Evolutionary conservation across 2,797 vertebrate genomes (phyloP), one percentile per base, ranked within the genome.

Genomic region (Sitta carolinensis): DNA sequence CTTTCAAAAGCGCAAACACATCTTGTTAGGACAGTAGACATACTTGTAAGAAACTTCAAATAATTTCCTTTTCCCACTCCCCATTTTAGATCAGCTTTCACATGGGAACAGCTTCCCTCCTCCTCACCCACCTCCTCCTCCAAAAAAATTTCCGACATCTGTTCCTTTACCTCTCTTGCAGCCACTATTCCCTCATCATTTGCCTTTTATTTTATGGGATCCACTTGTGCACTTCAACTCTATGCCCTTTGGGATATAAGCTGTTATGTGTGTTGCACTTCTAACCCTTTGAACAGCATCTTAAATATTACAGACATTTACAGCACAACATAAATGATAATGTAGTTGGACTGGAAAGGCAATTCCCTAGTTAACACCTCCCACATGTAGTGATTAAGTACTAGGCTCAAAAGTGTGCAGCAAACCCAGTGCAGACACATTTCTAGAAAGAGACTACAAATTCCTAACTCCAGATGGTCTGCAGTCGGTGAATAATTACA

Each of bases 281-380:
- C 55, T 87, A 95, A 88, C 81, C 42, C 83, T 94, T 89, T 69
- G 85, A 72, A 91, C 87, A 92, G 52, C 57, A 63, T 82, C 63
- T 91, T 81, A 84, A 92, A 93, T 76, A 76, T 68, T 83, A 88
- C 29, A 80, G 90, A 68, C 75, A 76, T 95, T 93, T 95, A 77
- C 84, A 93, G 72, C 79, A 95, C 72, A 91, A 90, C 87, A 90
- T 85, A 97, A 95, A 94, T 64, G 52, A 95, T 89, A 94, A 96
- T 94, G 61, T 47, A 97, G 73, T 96, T 97, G 87, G 92, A 87
- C 66, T 93, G 34, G 92, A 86, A 94, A 96, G 94, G 84, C 93
- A 94, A 96, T 95, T 97, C 91, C 95, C 94, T 95, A 94, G 95
- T 97, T 97, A 96, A 96, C 96, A 97, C 89, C 93, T 97, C 95